Evolutionary conservation across 2,797 vertebrate genomes (phyloP).

Genomic region (Myiotriccus ornatus): DNA sequence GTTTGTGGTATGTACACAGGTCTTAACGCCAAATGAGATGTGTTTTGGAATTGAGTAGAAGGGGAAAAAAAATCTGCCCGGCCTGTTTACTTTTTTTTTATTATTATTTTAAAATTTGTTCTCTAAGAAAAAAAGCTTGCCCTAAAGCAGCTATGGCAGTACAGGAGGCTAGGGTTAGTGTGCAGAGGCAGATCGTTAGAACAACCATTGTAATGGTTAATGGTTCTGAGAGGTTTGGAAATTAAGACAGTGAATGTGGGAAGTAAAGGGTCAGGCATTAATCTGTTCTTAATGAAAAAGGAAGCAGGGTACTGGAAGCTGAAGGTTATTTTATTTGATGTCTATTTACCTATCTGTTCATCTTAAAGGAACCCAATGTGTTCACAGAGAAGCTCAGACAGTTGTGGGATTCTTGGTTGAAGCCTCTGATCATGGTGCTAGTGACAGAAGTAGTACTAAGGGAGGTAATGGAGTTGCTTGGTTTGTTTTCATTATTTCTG

Average conservation of each 20-base stretch:
- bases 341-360: neutral
- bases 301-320: neutral
- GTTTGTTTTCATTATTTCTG: neutral
- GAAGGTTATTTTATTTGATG: neutral
- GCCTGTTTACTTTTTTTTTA: neutral
- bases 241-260: neutral
- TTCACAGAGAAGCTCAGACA: neutral
- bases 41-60: neutral
- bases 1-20: fast-evolving
- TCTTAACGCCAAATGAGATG: neutral
- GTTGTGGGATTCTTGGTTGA: neutral
- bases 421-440: neutral
- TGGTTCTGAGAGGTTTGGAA: neutral
- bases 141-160: neutral
- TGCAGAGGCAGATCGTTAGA: neutral
- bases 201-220: neutral
- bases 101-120: neutral
- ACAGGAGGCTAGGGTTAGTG: neutral
- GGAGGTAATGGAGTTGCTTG: neutral
- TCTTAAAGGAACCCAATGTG: fast-evolving
- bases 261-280: neutral
- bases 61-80: neutral
- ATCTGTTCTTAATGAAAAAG: neutral
- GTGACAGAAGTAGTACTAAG: neutral
- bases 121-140: neutral